A percentile compares a stretch with the other conserved stretches of the same genome.
Conservation (phyloP, 2,888 invertebrate species). For the Andrena flavipes region DNA sequence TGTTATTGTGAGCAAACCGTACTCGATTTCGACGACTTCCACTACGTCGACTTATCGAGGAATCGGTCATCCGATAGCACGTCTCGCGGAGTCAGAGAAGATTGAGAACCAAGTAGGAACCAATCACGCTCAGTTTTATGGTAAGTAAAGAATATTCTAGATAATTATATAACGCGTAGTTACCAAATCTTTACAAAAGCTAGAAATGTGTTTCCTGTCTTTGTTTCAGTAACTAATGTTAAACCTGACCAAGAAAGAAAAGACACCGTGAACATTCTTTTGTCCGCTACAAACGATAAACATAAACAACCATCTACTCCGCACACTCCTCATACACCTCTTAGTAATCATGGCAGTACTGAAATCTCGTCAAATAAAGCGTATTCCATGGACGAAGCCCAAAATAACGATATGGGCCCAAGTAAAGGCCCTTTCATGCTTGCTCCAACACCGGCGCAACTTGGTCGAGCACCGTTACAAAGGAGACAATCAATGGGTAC, state of each 20-base stretch:
- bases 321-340: conserved; percentile 81
- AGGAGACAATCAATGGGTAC: conserved; percentile 94
- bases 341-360: conserved; percentile 74
- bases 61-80: conserved; percentile 80
- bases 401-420: conserved; percentile 75
- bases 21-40: conserved; percentile 78
- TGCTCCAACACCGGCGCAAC: conserved; percentile 97
- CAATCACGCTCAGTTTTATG: conserved; percentile 81
- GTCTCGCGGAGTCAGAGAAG: conserved; percentile 80
- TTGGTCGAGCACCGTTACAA: conserved; percentile 95
- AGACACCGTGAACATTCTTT: conserved; percentile 71
- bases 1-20: conserved; percentile 87
- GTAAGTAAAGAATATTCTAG: conserved; percentile 61
- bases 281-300: conserved; percentile 75
- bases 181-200: background rate
- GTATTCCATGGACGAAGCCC: conserved; percentile 78
- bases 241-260: conserved; percentile 79
- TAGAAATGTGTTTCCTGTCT: background rate
- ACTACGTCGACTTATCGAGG: conserved; percentile 79
- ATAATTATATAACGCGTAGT: background rate
- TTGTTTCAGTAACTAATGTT: conserved; percentile 76
- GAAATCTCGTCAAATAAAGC: conserved; percentile 76
- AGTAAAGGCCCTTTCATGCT: conserved; percentile 88
- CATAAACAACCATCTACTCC: conserved; percentile 81
- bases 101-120: conserved; percentile 73